Base-by-base conservation (phyloP, 2,113 vertebrate genomes). In the Callipepla squamata region DNA sequence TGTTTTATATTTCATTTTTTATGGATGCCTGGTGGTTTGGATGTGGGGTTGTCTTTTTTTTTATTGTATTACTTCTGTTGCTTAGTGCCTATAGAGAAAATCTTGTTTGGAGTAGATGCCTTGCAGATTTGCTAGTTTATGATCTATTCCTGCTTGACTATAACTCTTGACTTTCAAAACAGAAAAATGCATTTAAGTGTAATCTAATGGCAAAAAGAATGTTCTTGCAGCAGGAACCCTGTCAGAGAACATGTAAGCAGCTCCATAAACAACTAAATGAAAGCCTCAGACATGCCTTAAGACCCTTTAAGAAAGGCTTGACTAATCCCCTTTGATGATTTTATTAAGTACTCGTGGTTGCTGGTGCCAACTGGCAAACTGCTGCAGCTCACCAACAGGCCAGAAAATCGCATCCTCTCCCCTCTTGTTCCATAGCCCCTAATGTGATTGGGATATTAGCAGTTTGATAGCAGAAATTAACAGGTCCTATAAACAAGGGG, bases 321-420 rank as follows among this genome's bases (percentile, higher is more conserved):
- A 90, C 96, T 97, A 98, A 98, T 98, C 97, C 97, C 96, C 96
- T 98, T 96, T 98, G 98, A 98, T 98, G 98, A 97, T 98, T 98
- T 98, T 98, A 98, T 98, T 98, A 98, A 98, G 97, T 97, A 93
- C 96, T 93, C 96, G 94, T 87, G 87, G 94, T 95, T 92, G 92
- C 78, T 89, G 91, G 90, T 97, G 97, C 97, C 97, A 98, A 98
- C 94, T 97, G 97, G 97, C 97, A 97, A 97, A 96, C 73, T 74
- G 68, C 72, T 80, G 38, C 79, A 34, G 95, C 93, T 97, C 87
- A 82, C 93, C 92, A 95, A 94, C 92, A 96, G 94, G 95, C 96
- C 97, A 97, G 96, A 77, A 97, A 97, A 92, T 95, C 36, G 66
- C 94, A 96, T 97, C 96, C 96, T 97, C 90, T 95, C 93, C 91